These are phyloP conservation scores for Trichosurus vulpecula DNA, from an alignment of 2,797 vertebrate genomes.

Conservation along the genomic window DNA sequence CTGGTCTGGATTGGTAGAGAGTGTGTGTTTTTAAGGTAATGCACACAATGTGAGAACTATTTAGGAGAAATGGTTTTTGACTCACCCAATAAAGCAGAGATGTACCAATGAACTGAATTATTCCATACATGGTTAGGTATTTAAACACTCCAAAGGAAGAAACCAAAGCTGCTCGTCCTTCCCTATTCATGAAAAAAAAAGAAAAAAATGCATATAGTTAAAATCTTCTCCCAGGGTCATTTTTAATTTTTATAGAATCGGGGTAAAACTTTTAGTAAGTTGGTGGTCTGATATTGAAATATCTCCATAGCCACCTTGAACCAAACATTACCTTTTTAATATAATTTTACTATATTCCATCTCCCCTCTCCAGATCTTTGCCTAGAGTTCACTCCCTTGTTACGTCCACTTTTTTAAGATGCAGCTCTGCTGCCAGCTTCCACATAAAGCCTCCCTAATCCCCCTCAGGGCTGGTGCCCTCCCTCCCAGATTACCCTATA, in stretches of 20 bases:
- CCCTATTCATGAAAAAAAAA: conserved; percentile 74
- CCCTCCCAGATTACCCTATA: neutral
- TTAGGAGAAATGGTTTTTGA: conserved; percentile 27
- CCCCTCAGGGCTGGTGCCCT: neutral
- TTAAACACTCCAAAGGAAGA: conserved; percentile 83
- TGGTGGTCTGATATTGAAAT: neutral
- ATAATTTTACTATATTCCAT: neutral
- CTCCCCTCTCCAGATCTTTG: neutral
- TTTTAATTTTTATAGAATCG: conserved; percentile 10
- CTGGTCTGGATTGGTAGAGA: neutral
- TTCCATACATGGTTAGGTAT: conserved; percentile 79
- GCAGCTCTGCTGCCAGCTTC: neutral
- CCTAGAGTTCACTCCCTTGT: neutral
- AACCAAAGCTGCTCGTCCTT: conserved; percentile 83
- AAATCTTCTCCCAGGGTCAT: neutral
- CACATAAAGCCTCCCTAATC: neutral
- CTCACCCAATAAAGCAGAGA: conserved; percentile 82
- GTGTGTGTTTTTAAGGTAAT: neutral
- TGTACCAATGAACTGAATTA: conserved; percentile 78
- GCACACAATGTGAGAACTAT: conserved; percentile 30
- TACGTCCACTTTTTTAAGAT: neutral
- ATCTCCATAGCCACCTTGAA: neutral
- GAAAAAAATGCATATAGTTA: conserved; percentile 28
- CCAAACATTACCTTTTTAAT: neutral
- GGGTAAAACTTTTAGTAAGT: neutral